These are phyloP conservation scores for Smutsia gigantea DNA, from an alignment of 2,797 vertebrate species.

Conservation along the genomic window DNA sequence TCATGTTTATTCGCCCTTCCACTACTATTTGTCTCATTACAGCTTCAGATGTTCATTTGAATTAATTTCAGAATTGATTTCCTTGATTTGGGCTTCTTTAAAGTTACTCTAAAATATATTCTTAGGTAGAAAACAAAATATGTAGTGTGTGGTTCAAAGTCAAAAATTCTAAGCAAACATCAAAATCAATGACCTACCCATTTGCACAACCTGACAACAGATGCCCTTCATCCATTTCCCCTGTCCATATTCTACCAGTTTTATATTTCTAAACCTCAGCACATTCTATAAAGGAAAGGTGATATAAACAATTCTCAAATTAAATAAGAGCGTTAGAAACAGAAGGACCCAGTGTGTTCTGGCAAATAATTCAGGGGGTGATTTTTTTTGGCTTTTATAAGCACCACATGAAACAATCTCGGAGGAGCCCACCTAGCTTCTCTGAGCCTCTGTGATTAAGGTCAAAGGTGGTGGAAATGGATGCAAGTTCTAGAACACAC, in stretches of 20 bases:
- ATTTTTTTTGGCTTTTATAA: not conserved
- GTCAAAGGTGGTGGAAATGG: not conserved
- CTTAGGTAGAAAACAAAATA: not conserved
- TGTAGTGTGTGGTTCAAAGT: not conserved
- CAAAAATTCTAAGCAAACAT: not conserved
- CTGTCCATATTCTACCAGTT: not conserved
- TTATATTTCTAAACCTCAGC: not conserved
- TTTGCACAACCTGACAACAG: not conserved
- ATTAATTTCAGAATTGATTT: slow-evolving; percentile 33
- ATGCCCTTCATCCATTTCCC: not conserved
- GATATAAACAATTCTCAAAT: not conserved
- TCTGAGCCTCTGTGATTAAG: not conserved
- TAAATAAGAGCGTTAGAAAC: slow-evolving; percentile 14
- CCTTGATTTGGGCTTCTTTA: not conserved
- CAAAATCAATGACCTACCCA: not conserved
- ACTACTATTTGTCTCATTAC: slow-evolving; percentile 28
- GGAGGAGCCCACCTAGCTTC: not conserved
- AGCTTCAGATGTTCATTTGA: not conserved
- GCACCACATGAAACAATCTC: not conserved
- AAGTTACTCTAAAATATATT: slow-evolving; percentile 43
- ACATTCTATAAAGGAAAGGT: not conserved
- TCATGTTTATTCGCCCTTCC: not conserved
- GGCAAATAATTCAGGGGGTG: not conserved
- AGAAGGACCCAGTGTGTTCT: not conserved
- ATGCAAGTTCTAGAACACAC: not conserved